These are phyloP conservation scores for Apocheima hispidaria DNA, from an alignment of 2,888 invertebrate genomes.

Conservation along the genomic window DNA sequence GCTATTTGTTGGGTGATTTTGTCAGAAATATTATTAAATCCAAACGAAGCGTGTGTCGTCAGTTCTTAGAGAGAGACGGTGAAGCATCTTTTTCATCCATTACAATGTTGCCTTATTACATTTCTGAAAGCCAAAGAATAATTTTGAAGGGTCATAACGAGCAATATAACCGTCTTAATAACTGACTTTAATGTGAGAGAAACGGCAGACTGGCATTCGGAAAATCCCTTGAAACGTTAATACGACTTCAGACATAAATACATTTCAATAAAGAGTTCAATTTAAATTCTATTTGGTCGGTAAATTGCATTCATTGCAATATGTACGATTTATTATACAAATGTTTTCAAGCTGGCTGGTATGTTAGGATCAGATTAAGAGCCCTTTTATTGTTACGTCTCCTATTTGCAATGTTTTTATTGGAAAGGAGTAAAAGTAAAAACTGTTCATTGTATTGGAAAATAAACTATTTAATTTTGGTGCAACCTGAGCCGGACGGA, in stretches of 20 bases:
- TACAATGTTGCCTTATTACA: constrained; percentile 27
- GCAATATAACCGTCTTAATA: constrained; percentile 36
- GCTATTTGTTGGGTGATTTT: too few species aligned
- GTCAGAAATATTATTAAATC: not conserved
- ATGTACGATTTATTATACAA: constrained; percentile 33
- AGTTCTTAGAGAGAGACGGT: not conserved
- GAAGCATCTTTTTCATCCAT: not conserved
- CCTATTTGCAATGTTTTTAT: not conserved
- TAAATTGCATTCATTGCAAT: constrained; percentile 37
- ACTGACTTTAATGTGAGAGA: constrained; percentile 36
- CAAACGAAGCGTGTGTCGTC: not conserved
- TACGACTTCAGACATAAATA: constrained; percentile 37
- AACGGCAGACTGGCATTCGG: constrained; percentile 32
- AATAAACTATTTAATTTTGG: not conserved
- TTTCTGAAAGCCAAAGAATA: constrained; percentile 32
- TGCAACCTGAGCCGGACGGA: not conserved
- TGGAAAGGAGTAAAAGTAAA: not conserved
- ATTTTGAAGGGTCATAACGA: constrained; percentile 38
- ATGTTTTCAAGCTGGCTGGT: constrained; percentile 12
- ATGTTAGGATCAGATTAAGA: constrained; percentile 12
- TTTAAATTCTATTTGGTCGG: constrained; percentile 39
- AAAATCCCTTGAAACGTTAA: constrained; percentile 39
- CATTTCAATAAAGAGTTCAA: constrained; percentile 41
- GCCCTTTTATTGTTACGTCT: constrained; percentile 5
- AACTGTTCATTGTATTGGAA: not conserved